Evolutionary conservation across 2,888 invertebrate species (phyloP).

Genomic region (Brachyptera putata): DNA sequence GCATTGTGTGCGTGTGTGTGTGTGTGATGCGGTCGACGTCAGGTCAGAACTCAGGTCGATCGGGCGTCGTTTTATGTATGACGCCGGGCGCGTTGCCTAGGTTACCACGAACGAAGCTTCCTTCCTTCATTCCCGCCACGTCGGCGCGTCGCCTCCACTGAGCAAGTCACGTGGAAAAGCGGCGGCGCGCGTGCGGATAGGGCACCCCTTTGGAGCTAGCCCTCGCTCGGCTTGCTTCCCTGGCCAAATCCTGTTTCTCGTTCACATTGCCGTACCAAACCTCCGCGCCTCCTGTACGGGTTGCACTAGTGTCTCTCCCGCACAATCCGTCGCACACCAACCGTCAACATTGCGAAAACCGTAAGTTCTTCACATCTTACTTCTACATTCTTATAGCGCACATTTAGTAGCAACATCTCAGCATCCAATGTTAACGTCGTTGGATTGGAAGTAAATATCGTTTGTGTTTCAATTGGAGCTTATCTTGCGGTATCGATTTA

Average conservation of each 20-base stretch:
- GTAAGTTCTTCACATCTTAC: constrained; percentile 9
- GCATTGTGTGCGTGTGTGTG: constrained; percentile 1
- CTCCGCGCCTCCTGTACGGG: constrained; percentile 19
- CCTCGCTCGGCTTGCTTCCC: constrained; percentile 25
- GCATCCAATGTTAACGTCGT: background rate
- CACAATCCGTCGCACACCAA: background rate
- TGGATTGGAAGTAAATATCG: background rate
- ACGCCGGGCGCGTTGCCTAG: constrained; percentile 15
- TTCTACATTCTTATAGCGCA: background rate
- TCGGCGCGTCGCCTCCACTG: constrained; percentile 13
- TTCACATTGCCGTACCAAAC: constrained; percentile 23
- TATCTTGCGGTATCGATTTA: constrained; percentile 1
- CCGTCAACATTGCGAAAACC: constrained; percentile 18
- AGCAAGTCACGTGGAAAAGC: constrained; percentile 20
- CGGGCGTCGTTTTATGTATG: background rate
- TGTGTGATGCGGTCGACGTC: constrained; percentile 7
- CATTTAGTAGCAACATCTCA: no score
- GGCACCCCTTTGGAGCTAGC: background rate
- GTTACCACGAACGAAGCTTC: constrained; percentile 3
- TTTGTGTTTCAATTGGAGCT: background rate
- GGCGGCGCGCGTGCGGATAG: constrained; percentile 15
- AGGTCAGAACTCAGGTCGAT: constrained; percentile 15
- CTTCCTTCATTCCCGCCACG: constrained; percentile 8
- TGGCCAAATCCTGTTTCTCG: constrained; percentile 20
- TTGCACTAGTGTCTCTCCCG: constrained; percentile 2